A percentile compares a stretch with the other conserved stretches of the same genome.
These are phyloP conservation scores for Ectemnius cavifrons DNA, from an alignment of 2,888 invertebrate genomes.

Conservation along the genomic window DNA sequence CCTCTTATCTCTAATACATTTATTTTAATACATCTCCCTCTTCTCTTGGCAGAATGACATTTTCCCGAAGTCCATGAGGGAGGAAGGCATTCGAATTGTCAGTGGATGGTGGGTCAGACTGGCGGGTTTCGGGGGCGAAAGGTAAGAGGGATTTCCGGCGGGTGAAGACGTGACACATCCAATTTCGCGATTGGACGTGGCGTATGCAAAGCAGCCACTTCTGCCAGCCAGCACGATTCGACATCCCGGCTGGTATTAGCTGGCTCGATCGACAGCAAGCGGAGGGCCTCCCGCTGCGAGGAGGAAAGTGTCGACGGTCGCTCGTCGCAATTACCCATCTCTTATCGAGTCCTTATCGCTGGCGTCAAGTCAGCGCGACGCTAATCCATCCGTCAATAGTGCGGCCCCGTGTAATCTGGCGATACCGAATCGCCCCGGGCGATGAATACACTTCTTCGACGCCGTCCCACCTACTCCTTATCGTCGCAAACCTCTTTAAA, in stretches of 20 bases:
- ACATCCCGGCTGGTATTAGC: slow-evolving; percentile 22
- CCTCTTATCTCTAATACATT: slow-evolving; percentile 1
- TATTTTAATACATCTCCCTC: no score
- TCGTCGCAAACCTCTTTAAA: slow-evolving; percentile 23
- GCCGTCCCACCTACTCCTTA: slow-evolving; percentile 23
- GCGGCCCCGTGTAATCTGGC: slow-evolving; percentile 41
- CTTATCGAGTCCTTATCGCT: slow-evolving; percentile 64
- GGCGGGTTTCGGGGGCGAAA: no score
- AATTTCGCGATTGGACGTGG: slow-evolving; percentile 67
- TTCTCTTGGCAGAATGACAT: neutral
- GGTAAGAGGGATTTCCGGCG: slow-evolving; percentile 28
- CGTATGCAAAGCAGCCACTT: slow-evolving; percentile 61
- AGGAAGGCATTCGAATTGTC: no score
- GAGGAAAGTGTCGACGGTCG: slow-evolving; percentile 41
- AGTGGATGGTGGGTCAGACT: no score
- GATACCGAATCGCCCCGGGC: slow-evolving; percentile 38
- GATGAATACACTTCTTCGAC: slow-evolving; percentile 53
- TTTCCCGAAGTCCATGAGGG: no score
- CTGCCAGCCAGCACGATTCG: slow-evolving; percentile 54
- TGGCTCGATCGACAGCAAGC: slow-evolving; percentile 34
- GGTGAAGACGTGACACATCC: slow-evolving; percentile 61
- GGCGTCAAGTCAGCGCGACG: slow-evolving; percentile 44
- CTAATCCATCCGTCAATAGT: slow-evolving; percentile 58
- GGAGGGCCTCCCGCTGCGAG: slow-evolving; percentile 63
- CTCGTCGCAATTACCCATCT: slow-evolving; percentile 62